Evolutionary conservation across 2,888 invertebrate species (phyloP), one percentile per base, ranked within the genome.

Genomic region (Drosophila merina): DNA sequence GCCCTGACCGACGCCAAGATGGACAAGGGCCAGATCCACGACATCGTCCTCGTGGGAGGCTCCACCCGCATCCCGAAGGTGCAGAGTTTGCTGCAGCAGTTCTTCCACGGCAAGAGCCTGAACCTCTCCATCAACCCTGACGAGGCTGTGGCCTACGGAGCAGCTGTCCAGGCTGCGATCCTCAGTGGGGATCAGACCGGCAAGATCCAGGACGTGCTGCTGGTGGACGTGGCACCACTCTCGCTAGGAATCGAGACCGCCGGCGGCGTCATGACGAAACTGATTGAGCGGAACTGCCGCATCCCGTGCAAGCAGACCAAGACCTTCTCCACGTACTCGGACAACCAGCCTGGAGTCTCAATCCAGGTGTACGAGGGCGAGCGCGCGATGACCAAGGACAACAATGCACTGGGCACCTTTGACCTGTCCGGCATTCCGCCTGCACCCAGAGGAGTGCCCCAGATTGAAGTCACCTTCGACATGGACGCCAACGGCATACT

Each of bases 401-500:
- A 98, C 93, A 97, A 98, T 92, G 93, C 97, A 38, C 93, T 99
- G 73, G 99, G 99, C 67, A 98, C 97, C 91, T 99, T 99, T 92
- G 98, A 99, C 91, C 93, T 99, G 58, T 96, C 96, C 20, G 98
- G 98, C 14, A 72, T 99, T 89, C 98, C 98, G 1, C 98, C 98
- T 10, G 96, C 96, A 90, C 98, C 95, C 63, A 96, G 94, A 76
- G 98, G 95, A 89, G 97, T 95, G 75, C 97, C 94, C 75, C 97
- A 94, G 92, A 97, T 95, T 92, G 98, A 96, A 90, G 96, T 96
- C 28, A 96, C 96, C 42, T 96, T 96, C 89, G 91, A 91, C 60
- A 94, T 96, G 88, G 98, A 98, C 89, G 98, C 98, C 51, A 98
- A 99, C 92, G 98, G 99, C 89, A 98, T 99, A 91, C 93, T 99